These are phyloP conservation scores for Forbesichthys agassizii DNA, from an alignment of 2,113 vertebrate species.

Conservation along the genomic window DNA sequence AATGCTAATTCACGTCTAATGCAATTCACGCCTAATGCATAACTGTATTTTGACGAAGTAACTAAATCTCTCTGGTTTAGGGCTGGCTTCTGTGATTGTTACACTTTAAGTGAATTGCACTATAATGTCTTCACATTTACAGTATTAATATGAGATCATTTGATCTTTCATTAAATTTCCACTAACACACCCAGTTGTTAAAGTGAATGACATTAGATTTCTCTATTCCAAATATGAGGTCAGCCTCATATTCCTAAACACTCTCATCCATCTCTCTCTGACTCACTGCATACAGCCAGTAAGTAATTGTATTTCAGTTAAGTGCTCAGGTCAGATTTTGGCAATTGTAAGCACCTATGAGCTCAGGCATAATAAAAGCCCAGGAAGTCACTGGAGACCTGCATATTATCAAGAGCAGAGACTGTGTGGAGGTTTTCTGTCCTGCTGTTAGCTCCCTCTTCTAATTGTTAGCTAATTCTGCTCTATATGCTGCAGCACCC, in stretches of 20 bases:
- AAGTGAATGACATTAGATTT: conserved; percentile 47
- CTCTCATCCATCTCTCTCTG: conserved; percentile 54
- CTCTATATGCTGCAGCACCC: background rate
- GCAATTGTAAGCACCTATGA: conserved; percentile 66
- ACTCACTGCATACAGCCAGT: conserved; percentile 59
- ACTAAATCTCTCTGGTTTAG: too few relatives aligned
- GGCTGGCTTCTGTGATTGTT: too few relatives aligned
- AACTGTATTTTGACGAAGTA: too few relatives aligned
- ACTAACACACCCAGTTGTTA: conserved; percentile 38
- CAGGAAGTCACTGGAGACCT: conserved; percentile 48
- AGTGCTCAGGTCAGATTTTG: conserved; percentile 68
- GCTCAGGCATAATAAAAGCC: conserved; percentile 63
- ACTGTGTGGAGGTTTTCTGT: conserved; percentile 30
- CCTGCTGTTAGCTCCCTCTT: background rate
- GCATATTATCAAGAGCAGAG: conserved; percentile 46
- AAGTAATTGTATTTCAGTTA: conserved; percentile 72
- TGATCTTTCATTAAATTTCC: conserved; percentile 58
- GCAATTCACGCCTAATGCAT: too few relatives aligned
- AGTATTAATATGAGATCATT: too few relatives aligned
- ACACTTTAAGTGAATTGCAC: background rate
- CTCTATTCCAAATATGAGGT: conserved; percentile 60
- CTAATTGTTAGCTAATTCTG: conserved; percentile 4
- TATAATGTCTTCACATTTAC: too few relatives aligned
- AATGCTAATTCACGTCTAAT: too few relatives aligned
- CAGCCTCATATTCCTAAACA: conserved; percentile 56